Evolutionary conservation across 2,113 vertebrate species (phyloP), one percentile per base, ranked within the genome.

Genomic region (Leptosomus discolor): DNA sequence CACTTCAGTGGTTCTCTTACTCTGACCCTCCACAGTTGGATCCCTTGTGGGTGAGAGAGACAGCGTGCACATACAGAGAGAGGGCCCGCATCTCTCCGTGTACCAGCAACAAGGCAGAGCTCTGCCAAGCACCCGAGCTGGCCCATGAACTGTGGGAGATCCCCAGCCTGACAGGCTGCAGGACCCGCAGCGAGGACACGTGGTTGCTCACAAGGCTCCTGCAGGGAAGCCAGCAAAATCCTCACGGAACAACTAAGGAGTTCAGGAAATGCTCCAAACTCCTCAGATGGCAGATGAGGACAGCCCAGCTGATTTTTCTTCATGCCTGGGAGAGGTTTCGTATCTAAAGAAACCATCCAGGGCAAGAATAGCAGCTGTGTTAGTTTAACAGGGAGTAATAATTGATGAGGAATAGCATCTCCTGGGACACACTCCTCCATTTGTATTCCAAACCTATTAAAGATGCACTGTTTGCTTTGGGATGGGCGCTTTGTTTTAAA

Each of bases 141-240:
- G 32, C 77, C 60, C 10, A 0, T 2, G 2, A 69, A 7, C 16
- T 0, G 0, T 6, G 50, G 64, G 80, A 89, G 76, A 48, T 29
- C 4, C 34, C 50, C 29, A 67, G 32, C n/a, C 73, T 67, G 85
- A 60, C 68, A 48, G 68, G 11, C 39, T 29, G 80, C 76, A 2
- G 78, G 37, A 81, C 77, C 46, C 0, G 1, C 60, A 26, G 68
- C 0, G 8, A 73, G 73, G 32, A 53, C 84, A 65, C 1, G 0
- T 45, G 90, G 37, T 74, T 5, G 11, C 37, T 76, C 45, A 51
- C 70, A 61, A 5, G 34, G 68, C 65, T 95, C 41, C 82, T 0
- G 0, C 67, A 15, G 48, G 36, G 63, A 8, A 81, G 26, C 17
- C 87, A 54, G 37, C 41, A 75, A 67, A 64, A 46, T 17, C 70